Conservation (phyloP, 2,888 invertebrate genomes). For the Bursaphelenchus okinawaensis region DNA sequence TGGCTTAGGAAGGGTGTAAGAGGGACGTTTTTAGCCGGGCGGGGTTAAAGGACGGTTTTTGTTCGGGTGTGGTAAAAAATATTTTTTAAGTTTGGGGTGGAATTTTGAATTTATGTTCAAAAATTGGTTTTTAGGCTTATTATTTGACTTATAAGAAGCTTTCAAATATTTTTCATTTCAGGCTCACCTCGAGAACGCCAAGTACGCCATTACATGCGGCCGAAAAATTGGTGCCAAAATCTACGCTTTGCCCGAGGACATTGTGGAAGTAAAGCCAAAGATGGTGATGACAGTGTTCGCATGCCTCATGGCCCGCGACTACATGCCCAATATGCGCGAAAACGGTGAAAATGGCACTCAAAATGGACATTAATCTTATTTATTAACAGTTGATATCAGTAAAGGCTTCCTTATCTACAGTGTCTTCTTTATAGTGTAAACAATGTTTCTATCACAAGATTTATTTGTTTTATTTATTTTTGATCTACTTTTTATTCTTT, state of each 20-base stretch:
- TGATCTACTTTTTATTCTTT: too few relatives aligned
- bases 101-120: too few relatives aligned
- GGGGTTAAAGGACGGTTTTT: background rate
- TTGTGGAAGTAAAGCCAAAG: slow-evolving; percentile 87
- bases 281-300: slow-evolving; percentile 99
- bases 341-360: background rate
- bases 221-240: slow-evolving; percentile 93
- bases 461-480: too few relatives aligned
- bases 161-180: slow-evolving; percentile 10
- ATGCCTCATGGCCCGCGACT: slow-evolving; percentile 94
- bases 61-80: background rate
- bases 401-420: background rate
- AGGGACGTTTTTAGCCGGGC: background rate
- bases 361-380: slow-evolving; percentile 1
- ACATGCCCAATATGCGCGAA: slow-evolving; percentile 69
- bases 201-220: slow-evolving; percentile 96
- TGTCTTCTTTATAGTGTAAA: too few relatives aligned
- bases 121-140: background rate
- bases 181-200: slow-evolving; percentile 75
- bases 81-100: too few relatives aligned
- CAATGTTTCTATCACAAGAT: too few relatives aligned
- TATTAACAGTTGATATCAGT: background rate
- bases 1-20: too few relatives aligned
- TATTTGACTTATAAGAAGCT: background rate
- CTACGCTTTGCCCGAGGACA: slow-evolving; percentile 96